Conservation (phyloP, 2,113 vertebrate genomes). For the Strix uralensis region DNA sequence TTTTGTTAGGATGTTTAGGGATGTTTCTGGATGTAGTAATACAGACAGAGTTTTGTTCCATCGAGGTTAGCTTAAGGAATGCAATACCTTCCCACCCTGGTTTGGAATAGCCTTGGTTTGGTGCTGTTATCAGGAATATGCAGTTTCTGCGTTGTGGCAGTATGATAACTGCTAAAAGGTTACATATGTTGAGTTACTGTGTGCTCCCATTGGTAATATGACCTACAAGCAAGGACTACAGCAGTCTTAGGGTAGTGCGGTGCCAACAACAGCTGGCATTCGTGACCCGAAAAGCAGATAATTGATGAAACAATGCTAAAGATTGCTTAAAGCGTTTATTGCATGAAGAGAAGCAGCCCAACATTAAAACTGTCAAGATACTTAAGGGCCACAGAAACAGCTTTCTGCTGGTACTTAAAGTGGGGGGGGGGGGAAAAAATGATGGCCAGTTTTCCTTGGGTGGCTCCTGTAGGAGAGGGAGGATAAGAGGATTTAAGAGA, state of each 20-base stretch:
- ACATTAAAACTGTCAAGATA: accelerated
- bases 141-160: not conserved
- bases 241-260: not conserved
- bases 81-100: not conserved
- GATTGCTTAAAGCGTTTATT: not conserved
- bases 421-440: too few species aligned
- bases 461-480: not conserved
- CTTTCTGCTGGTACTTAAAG: not conserved
- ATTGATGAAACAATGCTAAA: not conserved
- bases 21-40: not conserved
- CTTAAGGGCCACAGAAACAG: not conserved
- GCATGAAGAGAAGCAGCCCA: not conserved
- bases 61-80: not conserved
- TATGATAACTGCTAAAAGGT: not conserved
- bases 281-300: not conserved
- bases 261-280: not conserved
- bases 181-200: accelerated
- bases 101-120: not conserved
- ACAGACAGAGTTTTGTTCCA: not conserved
- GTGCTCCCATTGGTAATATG: not conserved
- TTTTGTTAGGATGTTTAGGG: not conserved
- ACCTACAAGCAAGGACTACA: not conserved
- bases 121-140: accelerated
- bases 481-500: not conserved
- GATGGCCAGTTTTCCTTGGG: not conserved